phyloP scores from a whole-genome alignment of 2,888 invertebrate species.

The Idaea biselata region DNA sequence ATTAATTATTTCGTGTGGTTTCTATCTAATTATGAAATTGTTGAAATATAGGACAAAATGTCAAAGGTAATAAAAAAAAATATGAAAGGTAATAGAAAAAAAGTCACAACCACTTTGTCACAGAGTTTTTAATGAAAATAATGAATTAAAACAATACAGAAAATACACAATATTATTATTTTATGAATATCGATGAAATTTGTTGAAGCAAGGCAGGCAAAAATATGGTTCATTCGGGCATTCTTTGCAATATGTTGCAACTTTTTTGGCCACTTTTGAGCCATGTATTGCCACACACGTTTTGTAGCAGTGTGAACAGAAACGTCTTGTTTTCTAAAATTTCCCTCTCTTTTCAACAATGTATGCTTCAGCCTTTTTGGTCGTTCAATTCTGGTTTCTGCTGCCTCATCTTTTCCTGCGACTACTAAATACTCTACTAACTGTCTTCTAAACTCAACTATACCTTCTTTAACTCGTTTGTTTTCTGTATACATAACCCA shows the following conservation, averaged over 20 bases:
- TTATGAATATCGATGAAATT: slow-evolving; percentile 2
- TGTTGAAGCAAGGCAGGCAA: slow-evolving; percentile 27
- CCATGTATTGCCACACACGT: slow-evolving; percentile 13
- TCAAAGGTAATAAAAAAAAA: background rate
- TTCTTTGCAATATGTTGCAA: slow-evolving; percentile 25
- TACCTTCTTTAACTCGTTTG: slow-evolving; percentile 8
- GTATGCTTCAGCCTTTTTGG: slow-evolving; percentile 21
- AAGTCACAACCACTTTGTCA: background rate
- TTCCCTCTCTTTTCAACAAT: slow-evolving; percentile 19
- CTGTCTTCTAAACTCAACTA: slow-evolving; percentile 4
- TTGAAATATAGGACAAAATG: slow-evolving; percentile 5
- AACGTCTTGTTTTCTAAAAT: slow-evolving; percentile 17
- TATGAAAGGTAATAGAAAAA: too few species aligned
- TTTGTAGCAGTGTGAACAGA: slow-evolving; percentile 21
- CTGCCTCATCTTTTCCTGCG: slow-evolving; percentile 11
- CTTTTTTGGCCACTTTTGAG: slow-evolving; percentile 23
- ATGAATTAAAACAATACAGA: too few species aligned
- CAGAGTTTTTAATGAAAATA: too few species aligned
- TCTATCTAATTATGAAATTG: slow-evolving; percentile 13
- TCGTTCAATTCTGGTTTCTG: slow-evolving; percentile 6
- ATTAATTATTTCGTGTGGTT: slow-evolving; percentile 15
- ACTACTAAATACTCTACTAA: slow-evolving; percentile 13
- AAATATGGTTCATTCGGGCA: slow-evolving; percentile 28
- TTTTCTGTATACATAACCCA: slow-evolving; percentile 30
- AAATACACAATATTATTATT: background rate